Base-by-base conservation (phyloP, 2,888 invertebrate genomes). In the Lepidocyrtoides sp. region DNA sequence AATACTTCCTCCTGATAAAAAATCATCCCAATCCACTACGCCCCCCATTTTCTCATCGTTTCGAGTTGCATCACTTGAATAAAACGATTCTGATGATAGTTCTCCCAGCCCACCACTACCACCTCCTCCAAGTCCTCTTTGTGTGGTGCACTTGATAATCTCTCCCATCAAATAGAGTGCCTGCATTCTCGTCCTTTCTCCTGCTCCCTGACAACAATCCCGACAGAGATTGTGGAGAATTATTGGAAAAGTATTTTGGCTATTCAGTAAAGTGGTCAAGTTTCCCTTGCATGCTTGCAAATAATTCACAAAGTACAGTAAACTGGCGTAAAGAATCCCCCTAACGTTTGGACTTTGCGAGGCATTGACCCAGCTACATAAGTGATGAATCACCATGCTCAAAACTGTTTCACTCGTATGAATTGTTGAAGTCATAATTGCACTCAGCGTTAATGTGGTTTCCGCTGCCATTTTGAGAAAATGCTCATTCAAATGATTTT, bases 311-410 rank as follows among this genome's bases (percentile, higher is more conserved):
- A 97, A 97, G 94, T 98, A 98, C 0, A 98, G 95, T 20, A 99
- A 95, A 0, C 98, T 97, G 0, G 98, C 98, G 95, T 99, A 99
- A 14, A 99, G 95, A 95, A 98, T 98, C 0, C 98, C 97, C 63
- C 98, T 95, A 90, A 98, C 93, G 8, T 87, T 51, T 0, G 86
- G 69, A 54, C 92, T 91, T 12, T 91, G 86, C 17, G 94, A 93
- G 12, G 83, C 66, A 0, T 90, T 36, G 12, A 92, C 79, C 93
- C 94, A 94, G 10, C 75, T 51, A 82, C 94, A 94, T 8, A 93
- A 36, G 26, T 93, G 72, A n/a, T 88, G 90, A 8, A 94, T 85
- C 26, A 94, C 92, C 54, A 93, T 85, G n/a, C 88, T 92, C 2
- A 94, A 82, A n/a, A 89, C 82, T 23, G 51, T 63, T 12, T 23